Evolutionary conservation across 2,888 invertebrate species (phyloP).

Genomic region (Anaspis maculata): DNA sequence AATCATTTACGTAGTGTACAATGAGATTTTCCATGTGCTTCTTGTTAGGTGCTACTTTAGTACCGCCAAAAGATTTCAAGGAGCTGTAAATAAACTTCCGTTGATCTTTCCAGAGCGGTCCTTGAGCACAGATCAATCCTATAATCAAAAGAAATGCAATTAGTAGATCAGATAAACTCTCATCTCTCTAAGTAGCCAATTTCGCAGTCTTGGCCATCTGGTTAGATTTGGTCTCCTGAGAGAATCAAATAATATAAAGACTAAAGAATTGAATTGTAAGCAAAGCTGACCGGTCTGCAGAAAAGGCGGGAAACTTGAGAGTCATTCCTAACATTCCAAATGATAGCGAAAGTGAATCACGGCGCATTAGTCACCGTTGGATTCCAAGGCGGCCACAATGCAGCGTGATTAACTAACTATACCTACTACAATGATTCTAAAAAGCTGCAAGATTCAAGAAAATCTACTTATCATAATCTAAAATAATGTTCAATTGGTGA

Average conservation of each 20-base stretch:
- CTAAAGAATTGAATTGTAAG: no score
- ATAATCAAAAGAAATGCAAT: conserved; percentile 15
- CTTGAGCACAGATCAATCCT: conserved; percentile 81
- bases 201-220: no score
- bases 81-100: conserved; percentile 64
- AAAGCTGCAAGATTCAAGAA: no score
- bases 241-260: no score
- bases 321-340: conserved; percentile 8
- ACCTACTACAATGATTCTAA: no score
- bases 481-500: no score
- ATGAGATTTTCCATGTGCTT: conserved; percentile 59
- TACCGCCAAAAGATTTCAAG: conserved; percentile 66
- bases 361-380: conserved; percentile 22
- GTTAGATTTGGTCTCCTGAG: no score
- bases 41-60: conserved; percentile 54
- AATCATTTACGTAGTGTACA: conserved; percentile 51
- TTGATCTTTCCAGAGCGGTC: conserved; percentile 74
- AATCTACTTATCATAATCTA: no score
- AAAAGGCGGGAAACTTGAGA: conserved; percentile 3
- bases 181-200: no score
- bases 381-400: no score
- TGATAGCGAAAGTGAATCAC: conserved; percentile 18
- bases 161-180: background rate
- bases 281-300: no score
- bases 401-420: no score